Base-by-base conservation (phyloP, 2,113 vertebrate genomes). In the Opisthocomus hoazin region DNA sequence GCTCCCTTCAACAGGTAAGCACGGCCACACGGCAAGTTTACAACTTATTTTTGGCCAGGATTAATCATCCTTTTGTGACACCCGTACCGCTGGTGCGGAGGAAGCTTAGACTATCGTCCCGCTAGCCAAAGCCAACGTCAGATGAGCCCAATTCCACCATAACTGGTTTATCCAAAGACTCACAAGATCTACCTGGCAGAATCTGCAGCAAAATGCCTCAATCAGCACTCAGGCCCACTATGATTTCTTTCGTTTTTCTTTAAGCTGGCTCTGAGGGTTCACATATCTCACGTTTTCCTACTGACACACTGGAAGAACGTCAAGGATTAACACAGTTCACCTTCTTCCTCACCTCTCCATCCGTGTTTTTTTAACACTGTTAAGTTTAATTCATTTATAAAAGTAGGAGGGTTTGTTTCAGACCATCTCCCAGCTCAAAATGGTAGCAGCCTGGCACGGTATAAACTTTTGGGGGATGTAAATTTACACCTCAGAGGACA, bases 1-100 rank as follows among this genome's bases (percentile, higher is more conserved):
- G 2, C 27, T 41, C 56, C n/a, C 22, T 84, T 73, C 30, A 48
- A 27, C 23, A 46, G 45, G 60, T 30, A 73, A 91, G 34, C 16
- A 6, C 23, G 34, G 58, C 82, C 27, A 5, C 14, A 10, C 15
- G 34, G 45, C 45, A 39, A 80, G 9, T 15, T 37, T 66, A 66
- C 53, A n/a, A 51, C 41, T 39, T 74, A 10, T 11, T 80, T 39
- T 46, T 5, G 17, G 46, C 9, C 2, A 22, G 30, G 26, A 80
- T 91, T 74, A 21, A 66, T 26, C 60, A 15, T 29, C n/a, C 9
- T 46, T 45, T 66, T 37, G 3, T 4, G 21, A 37, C 19, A 57
- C 30, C 18, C 0, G 0, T 22, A 18, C 29, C 8, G 0, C 43
- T 24, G 27, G 6, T 23, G 6, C 1, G n/a, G 51, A 73, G 51